Percentiles rank a stretch among this genome's conserved stretches.
These are phyloP conservation scores for Ptilorrhoa leucosticta DNA, from an alignment of 2,113 vertebrate genomes.

Conservation along the genomic window DNA sequence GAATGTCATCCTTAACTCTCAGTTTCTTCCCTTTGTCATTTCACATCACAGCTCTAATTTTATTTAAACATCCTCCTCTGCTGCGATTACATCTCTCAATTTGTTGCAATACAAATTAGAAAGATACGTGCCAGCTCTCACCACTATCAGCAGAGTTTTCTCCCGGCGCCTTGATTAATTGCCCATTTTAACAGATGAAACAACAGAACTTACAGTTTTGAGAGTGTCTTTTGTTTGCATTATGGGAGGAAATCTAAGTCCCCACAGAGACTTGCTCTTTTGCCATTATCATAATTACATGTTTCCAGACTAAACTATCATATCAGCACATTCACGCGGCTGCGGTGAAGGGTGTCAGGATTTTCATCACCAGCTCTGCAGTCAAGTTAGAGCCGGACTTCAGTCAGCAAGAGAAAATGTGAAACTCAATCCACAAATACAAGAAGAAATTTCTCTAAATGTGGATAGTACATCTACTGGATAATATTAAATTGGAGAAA, in stretches of 20 bases:
- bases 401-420: background rate
- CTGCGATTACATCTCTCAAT: slow-evolving; percentile 25
- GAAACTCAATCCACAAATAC: background rate
- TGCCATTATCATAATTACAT: slow-evolving; percentile 32
- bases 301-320: background rate
- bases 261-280: slow-evolving; percentile 14
- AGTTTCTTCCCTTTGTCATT: background rate
- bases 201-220: slow-evolving; percentile 18
- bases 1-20: background rate
- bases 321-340: background rate
- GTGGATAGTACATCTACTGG: background rate
- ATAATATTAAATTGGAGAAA: background rate
- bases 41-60: slow-evolving; percentile 18
- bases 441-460: background rate
- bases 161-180: slow-evolving; percentile 10
- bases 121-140: background rate
- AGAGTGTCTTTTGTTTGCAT: slow-evolving; percentile 35
- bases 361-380: background rate
- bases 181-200: slow-evolving; percentile 37
- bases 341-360: background rate
- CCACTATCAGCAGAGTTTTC: background rate
- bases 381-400: background rate
- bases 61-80: slow-evolving; percentile 21
- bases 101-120: slow-evolving; percentile 36
- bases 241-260: background rate